Base-by-base conservation (phyloP, 2,797 vertebrate species). In the Danio tinwini region DNA sequence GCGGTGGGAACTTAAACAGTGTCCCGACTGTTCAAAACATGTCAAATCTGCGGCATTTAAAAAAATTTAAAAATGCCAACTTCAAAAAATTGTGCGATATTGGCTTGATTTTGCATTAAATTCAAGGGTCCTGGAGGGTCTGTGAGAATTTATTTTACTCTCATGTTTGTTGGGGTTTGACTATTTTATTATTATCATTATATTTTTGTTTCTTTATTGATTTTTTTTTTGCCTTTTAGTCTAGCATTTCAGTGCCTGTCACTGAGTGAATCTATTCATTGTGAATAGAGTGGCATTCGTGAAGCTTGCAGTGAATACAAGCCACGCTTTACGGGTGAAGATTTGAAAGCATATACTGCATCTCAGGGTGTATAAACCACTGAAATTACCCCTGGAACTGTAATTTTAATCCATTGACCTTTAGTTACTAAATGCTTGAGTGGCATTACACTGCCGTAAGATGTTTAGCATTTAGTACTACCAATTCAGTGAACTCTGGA, bases 401-500 rank as follows among this genome's bases (percentile, higher is more conserved):
- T 29, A 64, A 44, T 56, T 65, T 14, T 19, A 44, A 44, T 37
- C 39, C 68, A 52, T 8, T 71, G 47, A 56, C 49, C 65, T 81
- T 63, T 49, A 49, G 47, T n/a, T 59, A 45, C 19, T 67, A 73
- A 77, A 65, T 72, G 39, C 70, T n/a, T 49, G 9, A 84, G 14
- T 40, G 6, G 12, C 59, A 44, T 62, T 58, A 56, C 9, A 29
- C 16, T 68, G 29, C 49, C 4, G 61, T 74, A 7, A 79, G 47
- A 59, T 73, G 21, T 74, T 13, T 65, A 69, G 42, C 17, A 64
- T 72, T 53, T 56, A 55, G 13, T 5, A 64, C 39, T 21, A 63
- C 56, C 42, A 62, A 29, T 42, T 21, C 56, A 53, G 37, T 58
- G 37, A 80, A 73, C 76, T 76, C 50, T 82, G 39, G 81, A 76